Evolutionary conservation across 2,797 vertebrate genomes (phyloP).

Genomic region (Morelia viridis): DNA sequence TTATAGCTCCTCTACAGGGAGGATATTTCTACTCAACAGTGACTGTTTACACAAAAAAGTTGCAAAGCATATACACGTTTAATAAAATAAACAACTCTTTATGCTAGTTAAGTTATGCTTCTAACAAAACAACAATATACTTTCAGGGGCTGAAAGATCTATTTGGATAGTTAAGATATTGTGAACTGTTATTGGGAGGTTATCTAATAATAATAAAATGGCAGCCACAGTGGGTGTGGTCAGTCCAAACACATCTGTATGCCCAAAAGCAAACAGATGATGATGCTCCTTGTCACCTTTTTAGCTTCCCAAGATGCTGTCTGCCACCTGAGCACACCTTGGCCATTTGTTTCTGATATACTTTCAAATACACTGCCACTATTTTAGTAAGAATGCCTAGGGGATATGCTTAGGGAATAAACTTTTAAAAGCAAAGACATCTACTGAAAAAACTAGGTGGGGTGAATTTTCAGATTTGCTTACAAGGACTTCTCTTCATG

Average conservation of each 20-base stretch:
- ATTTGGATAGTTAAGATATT: background rate
- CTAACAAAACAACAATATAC: background rate
- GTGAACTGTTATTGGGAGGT: background rate
- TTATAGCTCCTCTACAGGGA: background rate
- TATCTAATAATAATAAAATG: background rate
- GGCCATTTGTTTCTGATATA: background rate
- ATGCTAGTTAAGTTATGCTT: background rate
- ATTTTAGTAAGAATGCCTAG: background rate
- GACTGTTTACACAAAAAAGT: background rate
- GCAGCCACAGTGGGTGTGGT: background rate
- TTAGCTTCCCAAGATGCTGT: background rate
- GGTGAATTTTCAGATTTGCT: background rate
- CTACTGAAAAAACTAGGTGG: background rate
- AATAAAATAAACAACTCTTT: background rate
- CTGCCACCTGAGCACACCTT: background rate
- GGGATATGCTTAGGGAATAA: background rate
- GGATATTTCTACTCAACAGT: background rate
- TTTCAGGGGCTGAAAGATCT: background rate
- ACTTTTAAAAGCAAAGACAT: background rate
- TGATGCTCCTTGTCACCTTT: background rate
- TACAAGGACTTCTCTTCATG: too few species aligned
- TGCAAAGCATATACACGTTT: background rate
- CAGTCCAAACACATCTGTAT: background rate
- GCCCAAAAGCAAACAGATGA: background rate
- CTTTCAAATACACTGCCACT: background rate